These are phyloP conservation scores for Mus spretus DNA, from an alignment of 2,797 vertebrate species.

Conservation along the genomic window DNA sequence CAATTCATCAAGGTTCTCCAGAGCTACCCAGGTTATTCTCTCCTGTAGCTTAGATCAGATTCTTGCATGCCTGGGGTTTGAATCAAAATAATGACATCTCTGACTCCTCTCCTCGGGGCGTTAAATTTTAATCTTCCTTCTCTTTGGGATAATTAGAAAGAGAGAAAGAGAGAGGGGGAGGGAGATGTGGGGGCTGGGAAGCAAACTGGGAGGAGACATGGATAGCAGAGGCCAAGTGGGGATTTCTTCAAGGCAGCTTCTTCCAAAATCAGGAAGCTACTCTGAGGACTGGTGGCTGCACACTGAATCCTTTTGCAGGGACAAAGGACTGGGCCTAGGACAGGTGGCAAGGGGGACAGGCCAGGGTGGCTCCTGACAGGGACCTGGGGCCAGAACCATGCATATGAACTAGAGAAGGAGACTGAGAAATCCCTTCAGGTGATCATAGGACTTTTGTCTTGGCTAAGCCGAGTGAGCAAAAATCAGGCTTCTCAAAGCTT, in stretches of 20 bases:
- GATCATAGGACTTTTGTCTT: not conserved
- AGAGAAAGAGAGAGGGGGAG: slow-evolving; percentile 24
- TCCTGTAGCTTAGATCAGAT: slow-evolving; percentile 69
- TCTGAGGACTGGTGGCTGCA: not conserved
- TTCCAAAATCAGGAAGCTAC: not conserved
- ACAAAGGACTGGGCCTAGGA: not conserved
- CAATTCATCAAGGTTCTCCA: slow-evolving; percentile 70
- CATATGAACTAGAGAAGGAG: not conserved
- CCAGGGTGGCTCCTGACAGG: not conserved
- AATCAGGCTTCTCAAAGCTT: not conserved
- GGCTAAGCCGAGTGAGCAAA: not conserved
- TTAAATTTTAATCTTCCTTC: slow-evolving; percentile 84
- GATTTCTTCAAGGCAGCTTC: not conserved
- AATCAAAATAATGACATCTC: slow-evolving; percentile 80
- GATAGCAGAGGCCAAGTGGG: slow-evolving; percentile 51
- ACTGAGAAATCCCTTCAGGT: not conserved
- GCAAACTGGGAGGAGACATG: not conserved
- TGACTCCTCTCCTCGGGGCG: slow-evolving; percentile 73
- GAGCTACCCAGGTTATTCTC: not conserved
- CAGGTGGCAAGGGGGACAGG: not conserved
- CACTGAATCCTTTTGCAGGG: not conserved
- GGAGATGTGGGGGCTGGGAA: slow-evolving; percentile 63
- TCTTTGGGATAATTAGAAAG: slow-evolving; percentile 82
- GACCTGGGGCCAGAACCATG: not conserved
- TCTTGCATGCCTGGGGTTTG: slow-evolving; percentile 68